Evolutionary conservation across 2,888 invertebrate genomes (phyloP), one percentile per base, ranked within the genome.

Genomic region (Eremobia ochroleuca): DNA sequence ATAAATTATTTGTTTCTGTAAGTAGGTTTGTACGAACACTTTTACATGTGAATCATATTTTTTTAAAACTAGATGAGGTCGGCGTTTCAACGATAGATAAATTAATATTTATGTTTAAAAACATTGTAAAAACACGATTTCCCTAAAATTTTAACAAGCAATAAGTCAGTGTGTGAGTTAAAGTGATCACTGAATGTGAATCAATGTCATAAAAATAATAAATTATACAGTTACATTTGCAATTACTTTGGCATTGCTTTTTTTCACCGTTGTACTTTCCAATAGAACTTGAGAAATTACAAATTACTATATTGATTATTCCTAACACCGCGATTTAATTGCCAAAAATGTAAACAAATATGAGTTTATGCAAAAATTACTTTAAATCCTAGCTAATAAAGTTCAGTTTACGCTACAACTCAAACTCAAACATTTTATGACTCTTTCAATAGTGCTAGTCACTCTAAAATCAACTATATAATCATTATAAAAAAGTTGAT

Each of bases 141-240:
- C 21, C 21, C 6, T 49, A 49, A 9, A 49, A 49, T 25, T 8
- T 49, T 49, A 21, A 52, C 9, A 25, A 52, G 25, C 3, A 9
- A 25, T 52, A 21, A 3, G 9, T 52, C 49, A 49, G 3, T 49
- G 49, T 49, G 21, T 49, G 21, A 49, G 49, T 25, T 49, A 49
- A 21, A 25, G 21, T 49, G 21, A 49, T 49, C 49, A 9, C 25
- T 8, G 4, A 52, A 52, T 25, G 25, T 52, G 25, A 52, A 25
- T 52, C 49, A 52, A 52, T 52, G n/a, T 52, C 52, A 52, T 52
- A 55, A n/a, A 52, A n/a, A 55, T n/a, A 55, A 55, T n/a, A 55
- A 55, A 55, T n/a, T n/a, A n/a, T 55, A 55, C 52, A n/a, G n/a
- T 13, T 52, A 9, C n/a, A n/a, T n/a, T n/a, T n/a, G n/a, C n/a